Evolutionary conservation across 2,888 invertebrate species (phyloP), one percentile per base, ranked within the genome.

Genomic region (Chymomyza procnemis): DNA sequence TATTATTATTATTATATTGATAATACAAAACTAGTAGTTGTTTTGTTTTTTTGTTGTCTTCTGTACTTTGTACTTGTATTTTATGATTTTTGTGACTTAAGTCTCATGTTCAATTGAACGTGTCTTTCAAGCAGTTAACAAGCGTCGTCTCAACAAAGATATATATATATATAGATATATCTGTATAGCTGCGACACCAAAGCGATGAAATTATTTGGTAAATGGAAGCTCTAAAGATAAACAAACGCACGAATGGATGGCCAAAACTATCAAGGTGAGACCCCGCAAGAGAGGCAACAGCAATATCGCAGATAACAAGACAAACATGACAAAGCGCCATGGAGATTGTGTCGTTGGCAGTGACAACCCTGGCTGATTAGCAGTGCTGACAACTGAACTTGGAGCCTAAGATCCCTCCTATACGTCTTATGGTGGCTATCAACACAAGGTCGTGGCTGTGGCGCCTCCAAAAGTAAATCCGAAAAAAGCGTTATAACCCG

Each of bases 31-130:
- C n/a, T n/a, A n/a, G n/a, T n/a, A n/a, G n/a, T n/a, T n/a, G n/a
- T n/a, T n/a, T n/a, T n/a, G n/a, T n/a, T 16, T 52, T 52, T 52
- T 12, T n/a, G 19, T 52, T n/a, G 19, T 18, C 19, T 3, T 4
- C 48, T 4, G n/a, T 16, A 16, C n/a, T 47, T 47, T 6, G 47
- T 9, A 6, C 47, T 47, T 3, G 16, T 55, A 19, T 63, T 55
- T 78, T 79, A 74, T 4, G 69, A 68, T 52, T 60, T 64, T 73
- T 26, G 26, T 26, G 26, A 26, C 26, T 26, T 69, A 56, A 71
- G 67, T 69, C 5, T 67, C 65, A 69, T 74, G 74, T 82, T 83
- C 85, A 83, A 82, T 82, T 83, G 81, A 85, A 82, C 81, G 81
- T 82, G 81, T 82, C 81, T 78, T 82, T 82, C 83, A 83, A 68